Evolutionary conservation across 2,888 invertebrate species (phyloP).

Genomic region (Phragmatobia fuliginosa): DNA sequence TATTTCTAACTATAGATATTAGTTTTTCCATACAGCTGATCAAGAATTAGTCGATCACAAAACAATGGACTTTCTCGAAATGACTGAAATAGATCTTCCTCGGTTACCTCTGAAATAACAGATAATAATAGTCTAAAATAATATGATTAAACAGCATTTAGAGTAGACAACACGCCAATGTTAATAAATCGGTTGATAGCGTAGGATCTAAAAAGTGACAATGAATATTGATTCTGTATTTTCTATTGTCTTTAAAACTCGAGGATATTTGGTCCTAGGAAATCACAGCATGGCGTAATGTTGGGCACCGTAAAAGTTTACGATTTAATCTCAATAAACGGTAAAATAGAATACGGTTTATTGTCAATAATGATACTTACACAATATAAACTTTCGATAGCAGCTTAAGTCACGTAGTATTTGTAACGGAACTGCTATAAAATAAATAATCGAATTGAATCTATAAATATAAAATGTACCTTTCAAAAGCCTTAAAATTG

Average conservation of each 20-base stretch:
- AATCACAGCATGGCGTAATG: background rate
- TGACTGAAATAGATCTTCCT: too few relatives aligned
- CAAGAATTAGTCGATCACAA: too few relatives aligned
- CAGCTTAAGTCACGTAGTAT: background rate
- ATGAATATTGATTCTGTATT: background rate
- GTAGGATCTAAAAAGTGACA: background rate
- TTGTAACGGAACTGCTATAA: background rate
- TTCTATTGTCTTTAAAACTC: background rate
- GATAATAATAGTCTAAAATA: too few relatives aligned
- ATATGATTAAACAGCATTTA: too few relatives aligned
- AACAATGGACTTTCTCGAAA: too few relatives aligned
- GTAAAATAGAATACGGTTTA: constrained; percentile 4
- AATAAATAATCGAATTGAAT: background rate
- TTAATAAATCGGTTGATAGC: background rate
- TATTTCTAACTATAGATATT: too few relatives aligned
- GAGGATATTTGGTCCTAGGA: background rate
- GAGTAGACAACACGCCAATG: background rate
- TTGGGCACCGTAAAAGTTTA: constrained; percentile 10
- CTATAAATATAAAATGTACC: background rate
- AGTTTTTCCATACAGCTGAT: too few relatives aligned
- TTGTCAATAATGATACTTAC: background rate
- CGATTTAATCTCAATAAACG: constrained; percentile 12
- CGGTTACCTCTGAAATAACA: too few relatives aligned
- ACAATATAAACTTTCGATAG: background rate
- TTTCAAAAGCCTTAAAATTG: too few relatives aligned